Conservation (phyloP, 2,888 invertebrate genomes). For the Phalera bucephala region DNA sequence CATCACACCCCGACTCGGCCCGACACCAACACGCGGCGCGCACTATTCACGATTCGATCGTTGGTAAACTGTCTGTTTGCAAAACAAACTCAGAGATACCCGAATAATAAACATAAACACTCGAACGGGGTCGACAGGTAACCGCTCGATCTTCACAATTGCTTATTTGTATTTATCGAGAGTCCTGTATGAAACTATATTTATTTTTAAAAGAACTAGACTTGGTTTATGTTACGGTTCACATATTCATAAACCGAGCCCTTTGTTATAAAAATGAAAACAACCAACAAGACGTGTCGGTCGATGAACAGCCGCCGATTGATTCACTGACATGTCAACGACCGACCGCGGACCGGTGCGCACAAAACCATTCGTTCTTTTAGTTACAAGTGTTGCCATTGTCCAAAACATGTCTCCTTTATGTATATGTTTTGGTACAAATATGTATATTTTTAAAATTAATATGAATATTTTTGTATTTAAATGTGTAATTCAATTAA, state of each 20-base stretch:
- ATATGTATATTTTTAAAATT: too few species aligned
- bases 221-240: slow-evolving; percentile 53
- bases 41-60: slow-evolving; percentile 36
- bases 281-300: slow-evolving; percentile 4
- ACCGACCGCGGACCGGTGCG: too few species aligned
- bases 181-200: too few species aligned
- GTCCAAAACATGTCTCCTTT: too few species aligned
- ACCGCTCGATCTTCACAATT: slow-evolving; percentile 11
- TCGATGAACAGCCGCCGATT: slow-evolving; percentile 7
- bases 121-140: slow-evolving; percentile 50
- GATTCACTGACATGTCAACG: too few species aligned
- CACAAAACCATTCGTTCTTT: too few species aligned
- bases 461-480: too few species aligned
- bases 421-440: too few species aligned
- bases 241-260: slow-evolving; percentile 42
- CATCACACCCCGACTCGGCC: slow-evolving; percentile 27
- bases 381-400: too few species aligned
- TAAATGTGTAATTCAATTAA: too few species aligned
- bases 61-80: slow-evolving; percentile 66
- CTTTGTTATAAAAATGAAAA: slow-evolving; percentile 36
- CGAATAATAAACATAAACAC: slow-evolving; percentile 63
- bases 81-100: slow-evolving; percentile 73
- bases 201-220: too few species aligned
- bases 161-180: too few species aligned
- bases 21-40: slow-evolving; percentile 22